These are phyloP conservation scores for Discoglossus pictus DNA, from an alignment of 2,797 vertebrate species.

Conservation along the genomic window DNA sequence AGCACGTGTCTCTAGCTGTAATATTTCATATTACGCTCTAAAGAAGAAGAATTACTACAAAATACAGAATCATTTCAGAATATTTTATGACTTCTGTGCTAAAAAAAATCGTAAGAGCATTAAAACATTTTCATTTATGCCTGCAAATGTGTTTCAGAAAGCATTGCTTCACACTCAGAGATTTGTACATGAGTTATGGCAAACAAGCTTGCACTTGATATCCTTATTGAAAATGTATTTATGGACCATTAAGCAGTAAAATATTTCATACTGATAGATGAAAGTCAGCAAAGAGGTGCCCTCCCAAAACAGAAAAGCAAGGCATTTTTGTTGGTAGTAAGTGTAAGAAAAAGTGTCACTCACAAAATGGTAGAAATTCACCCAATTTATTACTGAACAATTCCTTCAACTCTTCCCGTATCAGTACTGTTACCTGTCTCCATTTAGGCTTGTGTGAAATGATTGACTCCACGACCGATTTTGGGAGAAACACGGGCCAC, in stretches of 20 bases:
- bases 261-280: conserved; percentile 45
- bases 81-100: conserved; percentile 46
- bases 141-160: conserved; percentile 46
- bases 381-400: too few species aligned
- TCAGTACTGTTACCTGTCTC: too few species aligned
- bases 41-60: conserved; percentile 54
- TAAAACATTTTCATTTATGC: conserved; percentile 53
- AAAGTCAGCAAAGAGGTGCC: conserved; percentile 23
- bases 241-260: conserved; percentile 43
- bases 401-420: too few species aligned
- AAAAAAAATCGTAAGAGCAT: conserved; percentile 44
- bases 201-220: conserved; percentile 47
- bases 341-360: too few species aligned
- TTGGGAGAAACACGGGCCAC: too few species aligned
- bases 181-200: conserved; percentile 39
- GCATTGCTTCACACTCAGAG: conserved; percentile 23
- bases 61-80: conserved; percentile 44
- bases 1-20: conserved; percentile 56
- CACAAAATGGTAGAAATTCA: too few species aligned
- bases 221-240: conserved; percentile 51
- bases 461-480: too few species aligned
- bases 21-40: conserved; percentile 62
- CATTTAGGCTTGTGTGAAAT: too few species aligned
- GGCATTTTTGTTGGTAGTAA: neutral
- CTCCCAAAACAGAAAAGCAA: neutral